Base-by-base conservation (phyloP, 2,888 invertebrate species). In the Patella depressa region DNA sequence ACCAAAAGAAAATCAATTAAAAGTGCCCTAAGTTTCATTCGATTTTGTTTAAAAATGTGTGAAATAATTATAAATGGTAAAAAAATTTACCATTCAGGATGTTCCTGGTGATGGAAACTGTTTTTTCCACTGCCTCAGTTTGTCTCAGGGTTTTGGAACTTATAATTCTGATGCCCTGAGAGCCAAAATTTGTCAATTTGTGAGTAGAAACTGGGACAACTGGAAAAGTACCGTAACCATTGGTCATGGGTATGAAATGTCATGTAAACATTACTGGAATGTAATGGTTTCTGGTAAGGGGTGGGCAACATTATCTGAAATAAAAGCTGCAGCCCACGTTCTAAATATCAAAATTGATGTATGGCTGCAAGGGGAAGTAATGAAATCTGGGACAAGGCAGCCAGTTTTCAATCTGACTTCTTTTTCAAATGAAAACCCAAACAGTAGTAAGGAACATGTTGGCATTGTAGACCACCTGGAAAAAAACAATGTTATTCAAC, bases 251-350 rank as follows among this genome's bases (percentile, higher is more conserved):
- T 57, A 17, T 57, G n/a, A 17, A 57, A 17, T 57, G 17, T 57
- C 57, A 57, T 7, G 0, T n/a, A n/a, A 17, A 57, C 0, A 57
- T 1, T 72, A 72, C 15, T 34, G 19, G 17, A 24, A 72, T 14
- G 17, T 12, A 24, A 53, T 72, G 73, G 73, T 72, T 34, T 17
- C 53, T 72, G 73, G 73, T 34, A 72, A 72, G 19, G 72, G 73
- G 5, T 72, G 73, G 73, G 73, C 73, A 12, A 72, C 73, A 72
- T 14, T 53, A 1, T 72, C 34, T 2, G 73, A 72, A 72, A 72
- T 72, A 17, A 17, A 72, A 17, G 73, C 73, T 53, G 73, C 73
- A 34, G 17, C 53, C 14, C 54, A 19, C 7, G 14, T 34, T 72
- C 19, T 72, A 53, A 53, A 53, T 53, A 7, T 53, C 45, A 53